phyloP scores from a whole-genome alignment of 2,113 vertebrate species.

The Pseudopipra pipra region DNA sequence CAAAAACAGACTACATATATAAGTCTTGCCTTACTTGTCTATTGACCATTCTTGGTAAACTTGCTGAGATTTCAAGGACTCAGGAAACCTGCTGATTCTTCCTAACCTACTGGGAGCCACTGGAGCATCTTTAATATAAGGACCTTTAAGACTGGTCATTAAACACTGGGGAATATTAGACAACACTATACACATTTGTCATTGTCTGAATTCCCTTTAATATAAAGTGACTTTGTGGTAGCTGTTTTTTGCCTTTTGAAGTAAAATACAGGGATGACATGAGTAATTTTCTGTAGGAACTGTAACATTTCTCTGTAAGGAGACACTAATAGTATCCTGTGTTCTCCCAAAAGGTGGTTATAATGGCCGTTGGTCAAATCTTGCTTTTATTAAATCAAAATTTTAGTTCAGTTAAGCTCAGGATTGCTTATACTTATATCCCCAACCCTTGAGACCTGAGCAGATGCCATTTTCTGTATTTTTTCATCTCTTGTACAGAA shows the following conservation, averaged over 20 bases:
- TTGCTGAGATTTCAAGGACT: background rate
- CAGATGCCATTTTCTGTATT: background rate
- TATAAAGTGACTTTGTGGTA: background rate
- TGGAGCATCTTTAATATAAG: background rate
- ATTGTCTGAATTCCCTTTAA: background rate
- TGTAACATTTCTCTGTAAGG: background rate
- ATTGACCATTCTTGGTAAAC: background rate
- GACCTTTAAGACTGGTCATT: background rate
- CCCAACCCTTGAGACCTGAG: background rate
- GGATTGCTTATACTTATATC: background rate
- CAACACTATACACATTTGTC: background rate
- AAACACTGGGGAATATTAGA: background rate
- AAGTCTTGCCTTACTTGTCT: background rate
- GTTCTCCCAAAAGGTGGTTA: background rate
- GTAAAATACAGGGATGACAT: background rate
- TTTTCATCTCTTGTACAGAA: background rate
- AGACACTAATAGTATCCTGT: background rate
- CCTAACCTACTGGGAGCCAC: background rate
- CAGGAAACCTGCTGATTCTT: rapidly evolving
- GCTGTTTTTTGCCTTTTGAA: background rate
- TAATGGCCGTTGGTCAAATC: background rate
- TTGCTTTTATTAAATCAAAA: background rate
- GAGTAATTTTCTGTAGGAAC: background rate
- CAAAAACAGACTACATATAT: background rate
- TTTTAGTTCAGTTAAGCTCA: background rate